These are phyloP conservation scores for Rhinoderma darwinii DNA, from an alignment of 2,113 vertebrate species.

Conservation along the genomic window DNA sequence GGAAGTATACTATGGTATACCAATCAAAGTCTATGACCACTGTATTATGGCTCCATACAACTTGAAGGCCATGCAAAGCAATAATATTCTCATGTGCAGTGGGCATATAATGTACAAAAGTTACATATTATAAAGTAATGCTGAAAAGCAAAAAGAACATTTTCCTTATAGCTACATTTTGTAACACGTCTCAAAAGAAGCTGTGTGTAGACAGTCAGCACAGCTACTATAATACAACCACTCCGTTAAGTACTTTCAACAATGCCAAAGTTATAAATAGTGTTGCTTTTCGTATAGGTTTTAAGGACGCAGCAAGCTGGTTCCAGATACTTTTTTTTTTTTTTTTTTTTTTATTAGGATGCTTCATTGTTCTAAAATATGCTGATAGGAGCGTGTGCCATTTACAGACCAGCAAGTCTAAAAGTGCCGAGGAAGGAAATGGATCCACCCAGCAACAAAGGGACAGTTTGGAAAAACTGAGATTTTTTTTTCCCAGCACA, in stretches of 20 bases:
- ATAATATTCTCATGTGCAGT: too few species aligned
- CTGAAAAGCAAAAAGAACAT: too few species aligned
- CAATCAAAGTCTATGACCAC: too few species aligned
- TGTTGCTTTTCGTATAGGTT: neutral
- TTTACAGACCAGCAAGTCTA: slow-evolving; percentile 23
- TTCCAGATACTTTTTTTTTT: slow-evolving; percentile 9
- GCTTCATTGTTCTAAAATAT: slow-evolving; percentile 50
- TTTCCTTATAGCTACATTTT: neutral
- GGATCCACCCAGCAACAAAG: slow-evolving; percentile 37
- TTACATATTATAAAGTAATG: too few species aligned
- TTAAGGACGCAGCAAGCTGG: neutral
- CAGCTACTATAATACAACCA: neutral
- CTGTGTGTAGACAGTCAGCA: neutral
- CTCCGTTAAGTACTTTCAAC: neutral
- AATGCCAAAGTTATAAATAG: slow-evolving; percentile 13
- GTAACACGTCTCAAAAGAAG: too few species aligned
- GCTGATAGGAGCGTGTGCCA: slow-evolving; percentile 38
- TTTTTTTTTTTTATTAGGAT: slow-evolving; percentile 31
- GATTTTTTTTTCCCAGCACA: slow-evolving; percentile 27
- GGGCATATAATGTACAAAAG: too few species aligned
- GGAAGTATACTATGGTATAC: too few species aligned
- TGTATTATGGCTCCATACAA: too few species aligned
- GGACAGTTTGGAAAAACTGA: slow-evolving; percentile 30
- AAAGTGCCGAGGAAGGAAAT: slow-evolving; percentile 55
- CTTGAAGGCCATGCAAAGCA: too few species aligned